phyloP scores from a whole-genome alignment of 2,888 invertebrate genomes.

The Chironomus tentans region DNA sequence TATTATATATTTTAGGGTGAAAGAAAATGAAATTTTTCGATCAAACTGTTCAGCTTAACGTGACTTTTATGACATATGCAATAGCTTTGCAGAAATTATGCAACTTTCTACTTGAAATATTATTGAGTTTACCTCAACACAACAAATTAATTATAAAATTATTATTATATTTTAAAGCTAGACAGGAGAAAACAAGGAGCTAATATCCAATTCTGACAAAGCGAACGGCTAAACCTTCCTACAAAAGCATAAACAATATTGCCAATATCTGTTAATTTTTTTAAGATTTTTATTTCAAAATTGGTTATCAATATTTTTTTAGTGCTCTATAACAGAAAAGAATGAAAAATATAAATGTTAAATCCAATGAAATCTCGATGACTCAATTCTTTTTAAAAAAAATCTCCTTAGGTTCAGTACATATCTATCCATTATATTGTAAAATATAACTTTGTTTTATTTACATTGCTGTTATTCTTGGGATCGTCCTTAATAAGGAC shows the following conservation, averaged over 20 bases:
- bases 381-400: neutral
- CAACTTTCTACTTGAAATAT: too few relatives aligned
- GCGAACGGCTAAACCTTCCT: too few relatives aligned
- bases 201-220: too few relatives aligned
- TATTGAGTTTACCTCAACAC: too few relatives aligned
- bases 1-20: neutral
- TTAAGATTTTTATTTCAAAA: neutral
- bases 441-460: neutral
- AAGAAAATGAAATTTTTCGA: neutral
- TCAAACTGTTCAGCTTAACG: neutral
- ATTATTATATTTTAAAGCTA: too few relatives aligned
- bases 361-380: neutral
- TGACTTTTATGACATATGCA: neutral
- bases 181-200: too few relatives aligned
- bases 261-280: neutral
- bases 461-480: neutral
- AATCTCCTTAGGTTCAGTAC: neutral
- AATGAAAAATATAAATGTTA: neutral
- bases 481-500: too few relatives aligned
- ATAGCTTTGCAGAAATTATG: too few relatives aligned
- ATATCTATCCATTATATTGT: neutral
- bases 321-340: neutral
- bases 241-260: too few relatives aligned
- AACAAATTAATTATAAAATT: too few relatives aligned
- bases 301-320: neutral